Percentiles rank a stretch among this genome's conserved stretches.
Evolutionary conservation across 2,797 vertebrate genomes (phyloP).

Genomic region (Trichosurus vulpecula): DNA sequence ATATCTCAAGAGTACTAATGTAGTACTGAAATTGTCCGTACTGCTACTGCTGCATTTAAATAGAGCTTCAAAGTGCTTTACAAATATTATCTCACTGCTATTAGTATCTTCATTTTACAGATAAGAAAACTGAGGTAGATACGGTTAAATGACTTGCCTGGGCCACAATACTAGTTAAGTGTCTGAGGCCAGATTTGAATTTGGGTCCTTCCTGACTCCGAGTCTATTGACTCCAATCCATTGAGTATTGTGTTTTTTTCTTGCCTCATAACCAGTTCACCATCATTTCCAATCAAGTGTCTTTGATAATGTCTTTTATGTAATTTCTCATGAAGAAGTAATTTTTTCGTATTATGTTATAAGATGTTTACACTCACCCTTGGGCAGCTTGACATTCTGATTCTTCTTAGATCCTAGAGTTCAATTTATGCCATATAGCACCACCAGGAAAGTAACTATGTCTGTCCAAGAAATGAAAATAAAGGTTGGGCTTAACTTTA

Average conservation of each 20-base stretch:
- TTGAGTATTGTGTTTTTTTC: background rate
- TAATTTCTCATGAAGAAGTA: background rate
- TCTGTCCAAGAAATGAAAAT: background rate
- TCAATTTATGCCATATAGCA: background rate
- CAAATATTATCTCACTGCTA: background rate
- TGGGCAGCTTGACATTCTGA: background rate
- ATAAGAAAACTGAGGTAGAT: background rate
- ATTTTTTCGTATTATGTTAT: background rate
- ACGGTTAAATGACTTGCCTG: background rate
- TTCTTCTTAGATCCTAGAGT: background rate
- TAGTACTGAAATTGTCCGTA: background rate
- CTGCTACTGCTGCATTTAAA: background rate
- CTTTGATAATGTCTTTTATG: background rate
- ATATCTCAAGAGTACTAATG: background rate
- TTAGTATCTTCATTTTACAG: background rate
- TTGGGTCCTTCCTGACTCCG: background rate
- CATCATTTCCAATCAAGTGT: background rate
- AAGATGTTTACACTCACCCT: background rate
- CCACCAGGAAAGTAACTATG: background rate
- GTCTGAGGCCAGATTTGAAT: background rate
- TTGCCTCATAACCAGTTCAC: background rate
- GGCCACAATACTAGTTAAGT: background rate
- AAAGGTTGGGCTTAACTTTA: background rate
- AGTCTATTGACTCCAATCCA: background rate
- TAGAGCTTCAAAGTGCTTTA: background rate